Conservation (phyloP, 2,888 invertebrate species). For the Philereme transversata region DNA sequence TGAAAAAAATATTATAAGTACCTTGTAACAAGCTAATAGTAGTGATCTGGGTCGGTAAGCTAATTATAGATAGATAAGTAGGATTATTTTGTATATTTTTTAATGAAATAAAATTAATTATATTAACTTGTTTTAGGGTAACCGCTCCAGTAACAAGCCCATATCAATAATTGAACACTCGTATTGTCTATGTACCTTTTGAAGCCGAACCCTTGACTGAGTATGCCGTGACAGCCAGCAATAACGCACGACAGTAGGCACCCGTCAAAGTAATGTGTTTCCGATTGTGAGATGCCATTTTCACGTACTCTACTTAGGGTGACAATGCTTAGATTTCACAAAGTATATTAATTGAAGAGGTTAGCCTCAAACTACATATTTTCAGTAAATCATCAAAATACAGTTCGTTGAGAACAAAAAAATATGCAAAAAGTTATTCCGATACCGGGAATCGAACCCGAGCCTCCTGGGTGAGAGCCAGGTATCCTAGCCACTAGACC, state of each 20-base stretch:
- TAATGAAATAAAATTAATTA: too few species aligned
- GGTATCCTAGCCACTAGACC: constrained; percentile 89
- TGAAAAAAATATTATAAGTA: too few species aligned
- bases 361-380: too few species aligned
- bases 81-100: too few species aligned
- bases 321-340: constrained; percentile 4
- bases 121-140: not conserved
- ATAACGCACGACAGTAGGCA: constrained; percentile 46
- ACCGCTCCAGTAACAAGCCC: not conserved
- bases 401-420: not conserved
- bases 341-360: too few species aligned
- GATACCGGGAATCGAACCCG: constrained; percentile 86
- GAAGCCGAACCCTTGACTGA: constrained; percentile 41
- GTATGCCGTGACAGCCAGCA: constrained; percentile 37
- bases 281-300: constrained; percentile 58
- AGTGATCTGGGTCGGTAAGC: too few species aligned
- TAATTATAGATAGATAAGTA: too few species aligned
- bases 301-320: constrained; percentile 32
- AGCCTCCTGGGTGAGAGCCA: constrained; percentile 88
- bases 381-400: too few species aligned
- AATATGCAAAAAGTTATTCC: constrained; percentile 63
- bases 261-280: constrained; percentile 62
- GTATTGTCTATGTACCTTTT: constrained; percentile 17
- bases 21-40: too few species aligned
- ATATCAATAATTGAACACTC: constrained; percentile 26